Percentiles rank a stretch among this genome's conserved stretches.
Conservation (phyloP, 2,797 vertebrate species). For the Takifugu ocellatus region DNA sequence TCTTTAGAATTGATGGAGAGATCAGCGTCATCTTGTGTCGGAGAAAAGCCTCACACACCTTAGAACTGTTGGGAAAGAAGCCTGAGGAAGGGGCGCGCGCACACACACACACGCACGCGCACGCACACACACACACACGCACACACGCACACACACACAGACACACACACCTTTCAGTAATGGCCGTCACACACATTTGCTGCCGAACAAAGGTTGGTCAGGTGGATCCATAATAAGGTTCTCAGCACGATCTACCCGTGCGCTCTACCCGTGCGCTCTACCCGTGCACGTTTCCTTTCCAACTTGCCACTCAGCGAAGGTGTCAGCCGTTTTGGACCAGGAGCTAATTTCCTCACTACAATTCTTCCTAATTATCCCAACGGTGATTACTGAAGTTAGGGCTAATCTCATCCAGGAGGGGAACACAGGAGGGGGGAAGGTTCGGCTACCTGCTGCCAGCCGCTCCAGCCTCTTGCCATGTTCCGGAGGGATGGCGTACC, state of each 20-base stretch:
- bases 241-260: background rate
- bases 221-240: background rate
- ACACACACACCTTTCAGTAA: no score
- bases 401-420: slow-evolving; percentile 4
- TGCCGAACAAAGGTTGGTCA: background rate
- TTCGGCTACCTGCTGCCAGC: slow-evolving; percentile 73
- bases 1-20: slow-evolving; percentile 93
- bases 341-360: no score
- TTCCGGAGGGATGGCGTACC: slow-evolving; percentile 81
- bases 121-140: background rate
- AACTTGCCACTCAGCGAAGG: no score
- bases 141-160: background rate
- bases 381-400: no score
- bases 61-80: slow-evolving; percentile 93
- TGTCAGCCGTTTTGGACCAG: no score
- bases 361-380: no score
- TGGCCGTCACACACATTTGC: no score
- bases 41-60: slow-evolving; percentile 95
- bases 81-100: slow-evolving; percentile 68
- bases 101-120: background rate
- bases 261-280: no score
- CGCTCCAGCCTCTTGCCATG: slow-evolving; percentile 81
- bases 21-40: slow-evolving; percentile 98
- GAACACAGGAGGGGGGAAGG: slow-evolving; percentile 23
- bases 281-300: no score